Base-by-base conservation (phyloP, 2,113 vertebrate species). In the Osmerus eperlanus region DNA sequence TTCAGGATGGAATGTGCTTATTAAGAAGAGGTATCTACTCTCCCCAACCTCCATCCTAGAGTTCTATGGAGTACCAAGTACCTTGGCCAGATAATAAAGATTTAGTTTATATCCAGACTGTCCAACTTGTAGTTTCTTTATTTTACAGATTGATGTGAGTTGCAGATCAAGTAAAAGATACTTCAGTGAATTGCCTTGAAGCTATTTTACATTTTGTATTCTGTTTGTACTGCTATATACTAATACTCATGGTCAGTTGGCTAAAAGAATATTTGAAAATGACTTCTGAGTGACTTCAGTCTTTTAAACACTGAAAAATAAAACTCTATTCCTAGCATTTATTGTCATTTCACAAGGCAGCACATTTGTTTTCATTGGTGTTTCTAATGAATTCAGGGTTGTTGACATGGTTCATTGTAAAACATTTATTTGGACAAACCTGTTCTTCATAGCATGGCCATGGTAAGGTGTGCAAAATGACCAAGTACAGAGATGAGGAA, bases 1-100 rank as follows among this genome's bases (percentile, higher is more conserved):
- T 90, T 86, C 88, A 86, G 83, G 78, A 80, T 76, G 78, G 3
- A 56, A 68, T 21, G 25, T 25, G 25, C 51, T 29, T 23, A 60
- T 81, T 72, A 41, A 52, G 18, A 47, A 47, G 41, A 47, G 7
- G 41, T 11, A 47, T 47, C 41, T 12, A 16, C 25, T 3, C 8
- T 6, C 51, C 25, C 61, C 51, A 23, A 54, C 54, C 12, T 14
- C 9, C 28, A 41, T 74, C 52, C 54, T 21, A 41, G 75, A 68
- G 54, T 56, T 5, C 32, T 47, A 47, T 47, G 9, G 41, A 47
- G 41, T 47, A 47, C 9, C 41, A 47, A 47, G 41, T 47, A 47
- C 41, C 9, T 47, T 47, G 7, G 41, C 41, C 41, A 47, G 41
- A 47, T 12, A 12, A 47, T 9, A 47, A 47, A 47, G 41, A 47